These are phyloP conservation scores for Adela reaumurella DNA, from an alignment of 2,888 invertebrate genomes.

Conservation along the genomic window DNA sequence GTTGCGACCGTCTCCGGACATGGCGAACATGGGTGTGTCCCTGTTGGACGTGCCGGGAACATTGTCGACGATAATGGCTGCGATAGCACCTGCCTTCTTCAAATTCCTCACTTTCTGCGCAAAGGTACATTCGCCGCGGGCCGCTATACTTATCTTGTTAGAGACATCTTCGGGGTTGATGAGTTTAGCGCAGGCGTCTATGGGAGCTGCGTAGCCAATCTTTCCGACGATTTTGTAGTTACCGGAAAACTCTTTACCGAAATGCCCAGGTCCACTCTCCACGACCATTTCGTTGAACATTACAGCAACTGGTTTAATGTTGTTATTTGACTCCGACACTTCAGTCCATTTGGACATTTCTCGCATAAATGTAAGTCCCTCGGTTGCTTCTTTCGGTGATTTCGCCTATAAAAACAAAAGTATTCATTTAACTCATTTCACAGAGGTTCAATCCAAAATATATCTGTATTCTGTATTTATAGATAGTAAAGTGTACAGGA, in stretches of 20 bases:
- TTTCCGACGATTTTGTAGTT: slow-evolving; percentile 63
- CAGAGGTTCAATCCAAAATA: too few species aligned
- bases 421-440: too few species aligned
- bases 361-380: slow-evolving; percentile 93
- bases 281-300: slow-evolving; percentile 23
- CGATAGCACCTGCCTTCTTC: slow-evolving; percentile 77
- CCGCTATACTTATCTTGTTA: slow-evolving; percentile 80
- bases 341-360: slow-evolving; percentile 93
- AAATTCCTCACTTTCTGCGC: slow-evolving; percentile 87
- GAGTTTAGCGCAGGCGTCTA: slow-evolving; percentile 61
- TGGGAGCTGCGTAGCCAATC: slow-evolving; percentile 64
- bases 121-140: slow-evolving; percentile 93
- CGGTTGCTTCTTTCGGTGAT: slow-evolving; percentile 81
- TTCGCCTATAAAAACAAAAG: slow-evolving; percentile 65
- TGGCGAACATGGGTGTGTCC: slow-evolving; percentile 84
- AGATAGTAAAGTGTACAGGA: too few species aligned
- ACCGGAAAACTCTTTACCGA: slow-evolving; percentile 72
- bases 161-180: slow-evolving; percentile 55
- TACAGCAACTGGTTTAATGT: slow-evolving; percentile 33
- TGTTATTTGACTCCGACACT: slow-evolving; percentile 57
- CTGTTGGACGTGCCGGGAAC: slow-evolving; percentile 69
- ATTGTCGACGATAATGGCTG: slow-evolving; percentile 85
- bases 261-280: slow-evolving; percentile 86
- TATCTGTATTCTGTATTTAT: too few species aligned
- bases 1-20: slow-evolving; percentile 90